phyloP scores from a whole-genome alignment of 1,140 invertebrate species.

The Nasonia longicornis region DNA sequence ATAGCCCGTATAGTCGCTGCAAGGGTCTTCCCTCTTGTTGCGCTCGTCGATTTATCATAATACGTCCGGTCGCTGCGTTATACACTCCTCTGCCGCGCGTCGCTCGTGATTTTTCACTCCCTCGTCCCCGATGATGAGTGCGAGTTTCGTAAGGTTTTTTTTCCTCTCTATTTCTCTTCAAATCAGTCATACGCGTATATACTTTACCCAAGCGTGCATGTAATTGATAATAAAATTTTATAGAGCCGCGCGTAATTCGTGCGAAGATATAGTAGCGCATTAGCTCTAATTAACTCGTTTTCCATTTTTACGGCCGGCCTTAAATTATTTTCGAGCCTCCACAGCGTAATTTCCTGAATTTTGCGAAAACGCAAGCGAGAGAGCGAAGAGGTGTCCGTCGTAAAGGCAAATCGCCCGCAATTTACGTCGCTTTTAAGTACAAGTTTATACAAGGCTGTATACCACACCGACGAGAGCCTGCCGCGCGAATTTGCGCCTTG shows the following conservation, averaged over 20 bases:
- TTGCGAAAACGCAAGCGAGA: neutral
- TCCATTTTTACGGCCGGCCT: neutral
- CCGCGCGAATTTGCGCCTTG: neutral
- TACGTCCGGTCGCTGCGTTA: neutral
- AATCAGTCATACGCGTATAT: neutral
- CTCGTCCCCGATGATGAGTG: neutral
- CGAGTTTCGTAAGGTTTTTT: neutral
- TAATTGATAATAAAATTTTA: neutral
- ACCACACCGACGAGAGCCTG: neutral
- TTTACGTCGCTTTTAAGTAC: neutral
- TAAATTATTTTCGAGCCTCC: neutral
- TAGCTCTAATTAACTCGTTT: slow-evolving; percentile 1
- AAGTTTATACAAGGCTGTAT: neutral
- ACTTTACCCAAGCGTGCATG: neutral
- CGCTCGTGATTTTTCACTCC: neutral
- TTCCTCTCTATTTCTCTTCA: neutral
- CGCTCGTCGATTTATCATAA: slow-evolving; percentile 19
- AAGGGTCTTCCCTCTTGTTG: neutral
- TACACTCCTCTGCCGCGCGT: neutral
- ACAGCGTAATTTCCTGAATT: neutral
- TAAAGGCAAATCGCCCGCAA: neutral
- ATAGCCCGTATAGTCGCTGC: neutral
- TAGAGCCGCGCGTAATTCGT: neutral
- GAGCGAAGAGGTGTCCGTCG: neutral
- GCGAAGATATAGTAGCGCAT: neutral